Percentiles rank a stretch among this genome's conserved stretches.
Evolutionary conservation across 1,140 invertebrate species (phyloP).

Genomic region (Octopus bimaculoides): DNA sequence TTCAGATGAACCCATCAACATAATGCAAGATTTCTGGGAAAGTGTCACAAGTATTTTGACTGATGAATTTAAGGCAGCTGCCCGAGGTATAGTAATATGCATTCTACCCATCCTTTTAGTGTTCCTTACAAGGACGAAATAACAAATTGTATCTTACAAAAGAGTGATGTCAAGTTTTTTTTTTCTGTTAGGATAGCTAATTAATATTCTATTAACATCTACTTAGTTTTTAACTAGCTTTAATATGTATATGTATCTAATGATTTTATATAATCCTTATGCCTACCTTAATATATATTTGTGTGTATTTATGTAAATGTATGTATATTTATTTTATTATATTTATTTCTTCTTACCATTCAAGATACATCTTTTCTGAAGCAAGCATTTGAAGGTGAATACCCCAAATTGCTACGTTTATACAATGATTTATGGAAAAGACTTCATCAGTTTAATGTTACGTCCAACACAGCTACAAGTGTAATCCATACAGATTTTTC

Average conservation of each 20-base stretch:
- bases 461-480: conserved; percentile 31
- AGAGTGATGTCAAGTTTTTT: too few species aligned
- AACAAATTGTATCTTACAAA: too few species aligned
- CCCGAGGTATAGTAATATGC: conserved; percentile 57
- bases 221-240: too few species aligned
- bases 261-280: too few species aligned
- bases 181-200: too few species aligned
- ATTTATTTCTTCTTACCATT: conserved; percentile 17
- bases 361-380: conserved; percentile 71
- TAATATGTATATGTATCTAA: too few species aligned
- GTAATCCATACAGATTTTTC: conserved; percentile 27
- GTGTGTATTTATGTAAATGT: too few species aligned
- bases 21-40: conserved; percentile 64
- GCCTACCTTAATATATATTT: too few species aligned
- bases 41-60: conserved; percentile 60
- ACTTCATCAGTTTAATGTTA: conserved; percentile 58
- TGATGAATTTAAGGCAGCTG: conserved; percentile 60
- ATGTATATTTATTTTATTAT: too few species aligned
- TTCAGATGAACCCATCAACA: conserved; percentile 43
- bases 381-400: conserved; percentile 84
- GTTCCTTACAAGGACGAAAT: too few species aligned
- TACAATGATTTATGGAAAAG: conserved; percentile 68
- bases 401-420: conserved; percentile 76
- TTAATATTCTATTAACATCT: too few species aligned
- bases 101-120: too few species aligned